Percentiles rank a stretch among this genome's conserved stretches.
phyloP scores from a whole-genome alignment of 2,113 vertebrate genomes.

The Paedocypris sp. region DNA sequence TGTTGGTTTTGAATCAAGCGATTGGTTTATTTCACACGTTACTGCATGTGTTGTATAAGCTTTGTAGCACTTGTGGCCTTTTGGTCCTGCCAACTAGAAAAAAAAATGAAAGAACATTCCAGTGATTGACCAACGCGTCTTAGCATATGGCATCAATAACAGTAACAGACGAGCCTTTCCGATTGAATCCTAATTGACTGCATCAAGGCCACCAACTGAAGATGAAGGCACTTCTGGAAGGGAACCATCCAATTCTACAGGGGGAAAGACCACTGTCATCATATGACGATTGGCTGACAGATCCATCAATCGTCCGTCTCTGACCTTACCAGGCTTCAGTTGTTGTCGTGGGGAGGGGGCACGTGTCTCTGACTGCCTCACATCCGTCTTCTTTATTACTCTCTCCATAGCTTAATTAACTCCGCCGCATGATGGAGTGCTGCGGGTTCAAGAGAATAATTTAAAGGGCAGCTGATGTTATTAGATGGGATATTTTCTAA shows the following conservation, averaged over 20 bases:
- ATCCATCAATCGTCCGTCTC: conserved; percentile 54
- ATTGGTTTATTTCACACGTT: too few species aligned
- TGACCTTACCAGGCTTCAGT: conserved; percentile 56
- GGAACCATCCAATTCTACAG: conserved; percentile 40
- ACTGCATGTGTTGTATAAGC: too few species aligned
- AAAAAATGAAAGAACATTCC: too few species aligned
- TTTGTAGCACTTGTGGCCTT: too few species aligned
- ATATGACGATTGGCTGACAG: conserved; percentile 41
- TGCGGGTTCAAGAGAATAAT: conserved; percentile 51
- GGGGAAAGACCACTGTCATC: conserved; percentile 32
- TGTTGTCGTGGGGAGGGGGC: conserved; percentile 42
- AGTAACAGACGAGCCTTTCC: conserved; percentile 45
- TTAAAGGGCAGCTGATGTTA: conserved; percentile 53
- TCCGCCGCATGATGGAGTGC: conserved; percentile 45
- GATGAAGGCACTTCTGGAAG: conserved; percentile 33
- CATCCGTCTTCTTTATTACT: conserved; percentile 64
- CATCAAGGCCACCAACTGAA: conserved; percentile 29
- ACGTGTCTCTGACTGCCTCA: conserved; percentile 35
- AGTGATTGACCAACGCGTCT: conserved; percentile 35
- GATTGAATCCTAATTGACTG: conserved; percentile 38
- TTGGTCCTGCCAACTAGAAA: too few species aligned
- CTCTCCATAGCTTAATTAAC: conserved; percentile 57
- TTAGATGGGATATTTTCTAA: conserved; percentile 32
- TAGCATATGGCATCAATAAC: conserved; percentile 46
- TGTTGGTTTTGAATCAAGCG: too few species aligned